Evolutionary conservation across 2,113 vertebrate species (phyloP).

Genomic region (Charadrius vociferus): DNA sequence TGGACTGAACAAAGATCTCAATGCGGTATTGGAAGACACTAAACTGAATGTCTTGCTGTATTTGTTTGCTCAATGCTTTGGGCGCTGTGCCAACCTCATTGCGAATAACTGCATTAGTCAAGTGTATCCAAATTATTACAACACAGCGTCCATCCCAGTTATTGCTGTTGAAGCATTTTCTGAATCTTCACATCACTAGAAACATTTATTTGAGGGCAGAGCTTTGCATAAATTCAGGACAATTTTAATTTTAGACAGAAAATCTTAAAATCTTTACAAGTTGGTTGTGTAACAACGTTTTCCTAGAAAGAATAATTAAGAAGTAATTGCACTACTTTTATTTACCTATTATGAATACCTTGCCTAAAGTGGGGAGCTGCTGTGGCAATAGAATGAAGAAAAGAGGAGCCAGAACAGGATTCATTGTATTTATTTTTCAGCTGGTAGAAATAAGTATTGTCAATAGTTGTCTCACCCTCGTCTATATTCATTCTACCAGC

Average conservation of each 20-base stretch:
- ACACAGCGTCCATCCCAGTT: constrained; percentile 82
- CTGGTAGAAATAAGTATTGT: background rate
- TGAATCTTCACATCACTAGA: constrained; percentile 70
- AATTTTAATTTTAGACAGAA: constrained; percentile 60
- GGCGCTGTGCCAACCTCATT: constrained; percentile 84
- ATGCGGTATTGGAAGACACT: constrained; percentile 53
- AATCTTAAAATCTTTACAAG: constrained; percentile 33
- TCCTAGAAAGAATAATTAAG: constrained; percentile 3
- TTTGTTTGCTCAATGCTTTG: constrained; percentile 83
- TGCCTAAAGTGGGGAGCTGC: background rate
- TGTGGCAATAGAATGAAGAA: background rate
- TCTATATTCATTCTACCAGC: background rate
- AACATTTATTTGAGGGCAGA: constrained; percentile 68
- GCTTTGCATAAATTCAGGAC: constrained; percentile 63
- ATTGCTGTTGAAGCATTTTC: constrained; percentile 81
- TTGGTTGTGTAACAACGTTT: constrained; percentile 6
- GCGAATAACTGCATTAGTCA: constrained; percentile 86
- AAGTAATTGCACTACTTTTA: constrained; percentile 22
- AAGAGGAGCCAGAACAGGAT: background rate
- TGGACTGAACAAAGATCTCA: constrained; percentile 65
- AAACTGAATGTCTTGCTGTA: constrained; percentile 71
- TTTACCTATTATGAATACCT: background rate
- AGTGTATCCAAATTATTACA: constrained; percentile 88
- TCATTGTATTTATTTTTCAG: background rate
- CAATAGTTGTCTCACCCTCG: background rate